Base-by-base conservation (phyloP, 2,113 vertebrate genomes). In the Rhinopomastus cyanomelas region DNA sequence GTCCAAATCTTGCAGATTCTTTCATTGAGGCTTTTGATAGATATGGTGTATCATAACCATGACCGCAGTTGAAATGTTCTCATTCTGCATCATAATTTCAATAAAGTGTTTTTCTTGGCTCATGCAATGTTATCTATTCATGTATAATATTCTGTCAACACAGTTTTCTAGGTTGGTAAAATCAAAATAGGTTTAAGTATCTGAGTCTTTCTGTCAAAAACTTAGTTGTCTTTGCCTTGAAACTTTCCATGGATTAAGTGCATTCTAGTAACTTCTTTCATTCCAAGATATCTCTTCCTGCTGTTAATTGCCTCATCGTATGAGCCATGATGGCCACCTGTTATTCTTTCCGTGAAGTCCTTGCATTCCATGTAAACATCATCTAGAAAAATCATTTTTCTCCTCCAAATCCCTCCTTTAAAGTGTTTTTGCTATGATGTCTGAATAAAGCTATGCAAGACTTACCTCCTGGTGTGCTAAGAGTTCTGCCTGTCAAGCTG, bases 41-140 rank as follows among this genome's bases (percentile, higher is more conserved):
- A 60, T 78, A 75, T 62, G 26, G 37, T 52, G 57, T 81, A 53
- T 68, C 46, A 59, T 60, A 64, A 78, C 65, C 60, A 73, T 89
- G 92, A 56, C 18, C 21, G 27, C 29, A 55, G 79, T 73, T 80
- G 51, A 91, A 90, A 81, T 61, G 51, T 89, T 89, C 90, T 84
- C 72, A 64, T 68, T 94, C 91, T 86, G 81, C 57, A 68, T 90
- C 53, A 55, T 84, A 78, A 86, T 94, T 94, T 59, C 83, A 75
- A 5, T 71, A 88, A 88, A 88, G 86, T 73, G 83, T 94, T 96
- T 89, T 93, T 86, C 69, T 95, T 96, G 95, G 94, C 83, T 39
- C 78, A 18, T 77, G 27, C 12, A 57, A 5, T 96, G 88, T 95
- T 95, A 93, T 94, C 57, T 72, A 88, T 88, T 86, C 2, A 75